phyloP scores from a whole-genome alignment of 2,797 vertebrate species.

The Silurus lanzhouensis region DNA sequence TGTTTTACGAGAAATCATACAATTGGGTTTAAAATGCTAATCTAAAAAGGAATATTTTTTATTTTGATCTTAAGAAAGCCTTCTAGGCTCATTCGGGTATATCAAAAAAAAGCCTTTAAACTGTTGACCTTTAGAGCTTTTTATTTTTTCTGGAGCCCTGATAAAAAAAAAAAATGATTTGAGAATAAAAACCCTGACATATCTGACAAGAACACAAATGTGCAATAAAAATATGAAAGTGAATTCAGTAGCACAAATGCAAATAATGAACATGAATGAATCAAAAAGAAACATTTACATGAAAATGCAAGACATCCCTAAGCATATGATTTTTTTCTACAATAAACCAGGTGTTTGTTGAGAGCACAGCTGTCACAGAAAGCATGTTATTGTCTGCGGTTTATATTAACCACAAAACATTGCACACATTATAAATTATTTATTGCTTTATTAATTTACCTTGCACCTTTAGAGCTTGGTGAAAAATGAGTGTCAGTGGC shows the following conservation, averaged over 20 bases:
- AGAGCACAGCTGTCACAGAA: not conserved
- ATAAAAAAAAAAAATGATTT: not conserved
- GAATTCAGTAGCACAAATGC: not conserved
- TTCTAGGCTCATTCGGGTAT: not conserved
- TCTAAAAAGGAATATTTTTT: constrained; percentile 32
- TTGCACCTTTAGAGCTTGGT: not conserved
- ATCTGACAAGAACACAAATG: not conserved
- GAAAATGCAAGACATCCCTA: not conserved
- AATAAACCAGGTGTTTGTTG: not conserved
- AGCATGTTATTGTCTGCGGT: not conserved
- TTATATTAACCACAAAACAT: not conserved
- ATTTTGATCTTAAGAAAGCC: not conserved
- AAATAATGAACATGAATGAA: not conserved
- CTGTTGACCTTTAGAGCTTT: not conserved
- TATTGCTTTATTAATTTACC: not conserved
- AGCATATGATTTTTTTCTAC: not conserved
- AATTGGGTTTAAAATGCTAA: constrained; percentile 48
- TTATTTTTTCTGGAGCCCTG: not conserved
- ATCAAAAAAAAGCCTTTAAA: not conserved
- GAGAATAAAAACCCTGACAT: too few relatives aligned
- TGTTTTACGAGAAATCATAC: constrained; percentile 46
- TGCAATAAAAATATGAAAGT: not conserved
- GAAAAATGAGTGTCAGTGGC: not conserved
- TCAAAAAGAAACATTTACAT: not conserved
- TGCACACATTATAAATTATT: not conserved